Evolutionary conservation across 1,140 invertebrate genomes (phyloP), one percentile per base, ranked within the genome.

Genomic region (Bacillus rossius): DNA sequence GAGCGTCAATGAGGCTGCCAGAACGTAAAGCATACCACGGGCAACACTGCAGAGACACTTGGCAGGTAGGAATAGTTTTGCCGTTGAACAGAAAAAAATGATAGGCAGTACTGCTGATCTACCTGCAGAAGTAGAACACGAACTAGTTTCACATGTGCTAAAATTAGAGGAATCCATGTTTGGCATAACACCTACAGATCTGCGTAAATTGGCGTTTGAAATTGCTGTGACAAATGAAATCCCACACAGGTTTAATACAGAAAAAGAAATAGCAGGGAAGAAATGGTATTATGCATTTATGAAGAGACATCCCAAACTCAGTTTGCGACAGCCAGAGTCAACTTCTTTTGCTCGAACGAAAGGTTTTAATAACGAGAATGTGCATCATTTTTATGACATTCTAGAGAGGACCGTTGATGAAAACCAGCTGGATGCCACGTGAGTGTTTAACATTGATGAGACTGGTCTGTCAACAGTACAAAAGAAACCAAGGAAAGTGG

Each of bases 401-500:
- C 57, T 67, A 14, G 59, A 64, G 59, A 25, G 63, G 22, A 61
- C 67, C 8, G 25, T 68, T 19, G 61, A 69, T 37, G 40, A 68
- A 52, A 52, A 69, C 34, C 65, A 67, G 34, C 56, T 75, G 64
- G 37, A 38, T 58, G 55, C 69, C n/a, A 55, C 59, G 19, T 55
- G 65, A 53, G 74, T 77, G 22, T 77, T 65, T 49, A 78, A 78
- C 61, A 61, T 70, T 10, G 72, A 75, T 48, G 70, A 73, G 49
- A 64, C 65, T n/a, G 65, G 60, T 14, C 49, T 68, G 16, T 61
- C 60, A 34, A 63, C 60, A 2, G 61, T 75, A 43, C 65, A 72
- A 61, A 64, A 71, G 61, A 59, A 62, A 54, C 17, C 49, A 2
- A 53, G 34, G 61, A 64, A 69, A 66, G 63, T 73, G 13, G 20